These are phyloP conservation scores for Nycticorax nycticorax DNA, from an alignment of 2,113 vertebrate species.

Conservation along the genomic window DNA sequence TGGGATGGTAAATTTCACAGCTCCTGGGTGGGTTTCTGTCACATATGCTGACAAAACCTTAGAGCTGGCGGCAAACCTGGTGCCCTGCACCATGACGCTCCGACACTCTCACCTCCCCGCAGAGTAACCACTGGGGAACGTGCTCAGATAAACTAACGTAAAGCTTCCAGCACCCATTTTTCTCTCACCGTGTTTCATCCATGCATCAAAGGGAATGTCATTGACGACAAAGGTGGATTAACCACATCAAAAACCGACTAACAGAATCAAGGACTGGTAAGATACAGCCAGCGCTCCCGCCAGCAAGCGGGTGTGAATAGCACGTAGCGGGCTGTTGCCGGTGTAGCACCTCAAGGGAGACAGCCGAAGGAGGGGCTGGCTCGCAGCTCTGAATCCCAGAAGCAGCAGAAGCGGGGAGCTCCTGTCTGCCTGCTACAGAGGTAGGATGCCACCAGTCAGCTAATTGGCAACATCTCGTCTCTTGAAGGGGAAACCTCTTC, in stretches of 20 bases:
- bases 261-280: neutral
- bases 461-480: neutral
- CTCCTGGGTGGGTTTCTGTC: neutral
- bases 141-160: neutral
- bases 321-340: accelerated
- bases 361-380: neutral
- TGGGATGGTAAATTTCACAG: neutral
- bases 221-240: neutral
- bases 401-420: neutral
- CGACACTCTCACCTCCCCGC: neutral
- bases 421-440: neutral
- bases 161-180: neutral
- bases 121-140: neutral
- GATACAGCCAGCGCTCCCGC: neutral
- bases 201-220: neutral
- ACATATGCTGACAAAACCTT: neutral
- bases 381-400: neutral
- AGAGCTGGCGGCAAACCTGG: neutral
- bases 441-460: neutral
- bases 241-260: neutral
- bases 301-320: neutral
- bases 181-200: neutral
- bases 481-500: neutral
- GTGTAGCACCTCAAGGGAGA: neutral
- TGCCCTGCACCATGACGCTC: neutral